Evolutionary conservation across 1,140 invertebrate genomes (phyloP).

Genomic region (Cepaea nemoralis): DNA sequence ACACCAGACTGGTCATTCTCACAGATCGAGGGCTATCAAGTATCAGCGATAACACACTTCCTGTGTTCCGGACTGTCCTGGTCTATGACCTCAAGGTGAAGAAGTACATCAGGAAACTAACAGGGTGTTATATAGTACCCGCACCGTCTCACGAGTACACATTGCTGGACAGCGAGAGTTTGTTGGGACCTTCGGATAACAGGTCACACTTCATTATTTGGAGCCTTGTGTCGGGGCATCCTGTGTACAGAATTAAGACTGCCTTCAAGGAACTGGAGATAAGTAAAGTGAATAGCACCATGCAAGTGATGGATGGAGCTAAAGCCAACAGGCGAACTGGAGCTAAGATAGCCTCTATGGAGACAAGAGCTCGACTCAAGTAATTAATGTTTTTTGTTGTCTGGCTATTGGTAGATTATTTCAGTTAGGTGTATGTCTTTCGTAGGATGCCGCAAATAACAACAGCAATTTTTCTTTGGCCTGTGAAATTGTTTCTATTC

Average conservation of each 20-base stretch:
- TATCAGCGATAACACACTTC: slow-evolving; percentile 56
- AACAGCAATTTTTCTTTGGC: no score
- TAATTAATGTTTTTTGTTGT: slow-evolving; percentile 16
- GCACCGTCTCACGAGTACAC: slow-evolving; percentile 67
- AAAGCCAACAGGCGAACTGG: slow-evolving; percentile 37
- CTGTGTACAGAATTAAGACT: slow-evolving; percentile 61
- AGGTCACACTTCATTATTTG: slow-evolving; percentile 68
- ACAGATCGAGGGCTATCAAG: slow-evolving; percentile 64
- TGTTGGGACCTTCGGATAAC: slow-evolving; percentile 67
- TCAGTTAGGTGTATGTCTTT: no score
- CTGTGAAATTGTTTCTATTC: no score
- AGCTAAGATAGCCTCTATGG: slow-evolving; percentile 67
- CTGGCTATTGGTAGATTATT: no score
- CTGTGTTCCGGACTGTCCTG: slow-evolving; percentile 65
- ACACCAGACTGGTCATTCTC: slow-evolving; percentile 64
- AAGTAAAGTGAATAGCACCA: background rate
- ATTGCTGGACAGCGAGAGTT: slow-evolving; percentile 62
- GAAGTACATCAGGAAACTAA: slow-evolving; percentile 60
- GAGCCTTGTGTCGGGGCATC: slow-evolving; percentile 64
- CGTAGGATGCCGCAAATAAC: no score
- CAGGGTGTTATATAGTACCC: slow-evolving; percentile 66
- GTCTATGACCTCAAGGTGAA: slow-evolving; percentile 66
- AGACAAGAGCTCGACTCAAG: slow-evolving; percentile 57
- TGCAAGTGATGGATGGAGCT: background rate
- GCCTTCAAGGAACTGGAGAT: slow-evolving; percentile 57